Evolutionary conservation across 2,888 invertebrate species (phyloP).

Genomic region (Danaus chrysippus): DNA sequence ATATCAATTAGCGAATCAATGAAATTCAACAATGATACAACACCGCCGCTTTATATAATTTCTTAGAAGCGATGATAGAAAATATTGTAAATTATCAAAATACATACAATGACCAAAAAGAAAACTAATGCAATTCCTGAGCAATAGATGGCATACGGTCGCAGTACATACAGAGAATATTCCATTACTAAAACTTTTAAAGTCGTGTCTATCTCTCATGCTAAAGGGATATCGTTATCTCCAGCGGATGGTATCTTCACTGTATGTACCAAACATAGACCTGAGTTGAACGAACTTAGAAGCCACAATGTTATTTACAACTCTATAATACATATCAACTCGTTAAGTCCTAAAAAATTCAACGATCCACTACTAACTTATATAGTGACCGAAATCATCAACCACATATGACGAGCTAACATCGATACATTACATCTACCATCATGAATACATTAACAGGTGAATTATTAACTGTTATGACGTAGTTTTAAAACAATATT

Average conservation of each 20-base stretch:
- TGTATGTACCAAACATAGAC: constrained; percentile 31
- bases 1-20: constrained; percentile 58
- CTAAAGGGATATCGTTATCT: background rate
- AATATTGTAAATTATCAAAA: constrained; percentile 59
- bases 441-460: constrained; percentile 76
- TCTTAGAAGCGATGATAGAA: constrained; percentile 60
- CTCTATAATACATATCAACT: constrained; percentile 46
- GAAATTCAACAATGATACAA: constrained; percentile 68
- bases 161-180: constrained; percentile 35
- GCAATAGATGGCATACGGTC: constrained; percentile 52
- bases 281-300: constrained; percentile 46
- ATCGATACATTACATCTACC: constrained; percentile 69
- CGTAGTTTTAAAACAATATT: constrained; percentile 64
- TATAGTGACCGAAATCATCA: constrained; percentile 59
- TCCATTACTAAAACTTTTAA: constrained; percentile 1
- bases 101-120: constrained; percentile 54
- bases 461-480: constrained; percentile 68
- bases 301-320: constrained; percentile 61
- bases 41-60: constrained; percentile 51
- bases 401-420: constrained; percentile 73
- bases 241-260: constrained; percentile 21
- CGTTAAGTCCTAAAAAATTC: constrained; percentile 59
- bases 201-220: background rate
- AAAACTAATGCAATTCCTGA: constrained; percentile 75
- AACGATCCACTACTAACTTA: constrained; percentile 64